Percentiles rank a stretch among this genome's conserved stretches.
Conservation (phyloP, 2,797 vertebrate species). For the Margarornis squamiger region DNA sequence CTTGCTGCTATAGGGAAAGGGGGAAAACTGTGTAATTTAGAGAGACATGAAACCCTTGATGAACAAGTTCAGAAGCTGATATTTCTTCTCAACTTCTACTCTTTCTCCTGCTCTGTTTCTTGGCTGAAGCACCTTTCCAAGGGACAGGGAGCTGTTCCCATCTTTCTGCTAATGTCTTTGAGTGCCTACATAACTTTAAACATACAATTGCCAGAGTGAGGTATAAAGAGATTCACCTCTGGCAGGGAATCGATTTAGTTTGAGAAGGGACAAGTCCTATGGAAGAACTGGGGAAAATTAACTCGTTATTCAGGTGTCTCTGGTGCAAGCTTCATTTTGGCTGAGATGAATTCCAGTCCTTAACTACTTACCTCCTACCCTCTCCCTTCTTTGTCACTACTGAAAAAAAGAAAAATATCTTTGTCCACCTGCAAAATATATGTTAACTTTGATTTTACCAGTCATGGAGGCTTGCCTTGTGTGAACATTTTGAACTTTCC, state of each 20-base stretch:
- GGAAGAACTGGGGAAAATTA: background rate
- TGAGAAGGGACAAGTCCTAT: background rate
- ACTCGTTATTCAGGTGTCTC: background rate
- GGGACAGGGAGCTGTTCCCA: background rate
- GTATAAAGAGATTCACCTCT: background rate
- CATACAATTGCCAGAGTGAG: background rate
- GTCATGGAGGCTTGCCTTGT: rapidly evolving
- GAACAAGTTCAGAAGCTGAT: background rate
- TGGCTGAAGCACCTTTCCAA: background rate
- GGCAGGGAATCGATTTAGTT: background rate
- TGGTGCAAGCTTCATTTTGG: background rate
- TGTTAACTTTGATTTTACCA: background rate
- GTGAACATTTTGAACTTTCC: background rate
- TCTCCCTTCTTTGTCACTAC: background rate
- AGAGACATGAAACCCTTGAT: background rate
- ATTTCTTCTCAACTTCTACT: background rate
- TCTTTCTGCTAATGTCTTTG: background rate
- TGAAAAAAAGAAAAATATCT: background rate
- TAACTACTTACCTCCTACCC: background rate
- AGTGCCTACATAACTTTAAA: background rate
- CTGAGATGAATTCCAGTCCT: background rate
- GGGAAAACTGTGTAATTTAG: background rate
- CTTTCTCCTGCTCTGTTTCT: background rate
- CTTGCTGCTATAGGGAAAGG: background rate
- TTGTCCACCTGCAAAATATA: background rate